These are phyloP conservation scores for Oscheius sp. DNA, from an alignment of 2,888 invertebrate species.

Conservation along the genomic window DNA sequence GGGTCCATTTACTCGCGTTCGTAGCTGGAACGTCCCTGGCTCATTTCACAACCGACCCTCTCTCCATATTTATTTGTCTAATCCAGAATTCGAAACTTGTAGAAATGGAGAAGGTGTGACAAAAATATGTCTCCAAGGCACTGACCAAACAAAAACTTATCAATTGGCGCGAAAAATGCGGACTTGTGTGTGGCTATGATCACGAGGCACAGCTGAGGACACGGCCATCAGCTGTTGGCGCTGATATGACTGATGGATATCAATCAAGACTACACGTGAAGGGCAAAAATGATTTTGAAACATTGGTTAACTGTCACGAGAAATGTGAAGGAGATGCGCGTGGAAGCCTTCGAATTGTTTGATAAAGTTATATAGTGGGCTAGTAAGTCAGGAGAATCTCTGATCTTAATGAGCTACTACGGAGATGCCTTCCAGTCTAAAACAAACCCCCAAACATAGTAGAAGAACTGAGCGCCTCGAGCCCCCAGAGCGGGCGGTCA, in stretches of 20 bases:
- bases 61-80: too few relatives aligned
- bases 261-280: background rate
- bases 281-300: too few relatives aligned
- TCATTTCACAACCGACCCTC: background rate
- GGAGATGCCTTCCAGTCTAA: slow-evolving; percentile 17
- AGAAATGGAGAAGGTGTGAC: too few relatives aligned
- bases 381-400: background rate
- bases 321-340: too few relatives aligned
- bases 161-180: slow-evolving; percentile 20
- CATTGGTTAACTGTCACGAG: too few relatives aligned
- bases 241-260: slow-evolving; percentile 23
- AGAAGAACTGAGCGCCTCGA: slow-evolving; percentile 26
- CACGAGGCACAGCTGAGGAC: slow-evolving; percentile 1
- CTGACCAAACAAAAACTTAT: slow-evolving; percentile 10
- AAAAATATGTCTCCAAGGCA: too few relatives aligned
- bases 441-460: slow-evolving; percentile 30
- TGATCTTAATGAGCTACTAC: background rate
- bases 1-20: background rate
- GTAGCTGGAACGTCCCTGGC: slow-evolving; percentile 4
- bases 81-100: too few relatives aligned
- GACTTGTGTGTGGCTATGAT: slow-evolving; percentile 6
- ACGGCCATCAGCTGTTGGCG: slow-evolving; percentile 27
- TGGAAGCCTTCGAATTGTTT: background rate
- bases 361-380: background rate
- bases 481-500: slow-evolving; percentile 35